Base-by-base conservation (phyloP, 2,888 invertebrate species). In the Gnatocerus cornutus region DNA sequence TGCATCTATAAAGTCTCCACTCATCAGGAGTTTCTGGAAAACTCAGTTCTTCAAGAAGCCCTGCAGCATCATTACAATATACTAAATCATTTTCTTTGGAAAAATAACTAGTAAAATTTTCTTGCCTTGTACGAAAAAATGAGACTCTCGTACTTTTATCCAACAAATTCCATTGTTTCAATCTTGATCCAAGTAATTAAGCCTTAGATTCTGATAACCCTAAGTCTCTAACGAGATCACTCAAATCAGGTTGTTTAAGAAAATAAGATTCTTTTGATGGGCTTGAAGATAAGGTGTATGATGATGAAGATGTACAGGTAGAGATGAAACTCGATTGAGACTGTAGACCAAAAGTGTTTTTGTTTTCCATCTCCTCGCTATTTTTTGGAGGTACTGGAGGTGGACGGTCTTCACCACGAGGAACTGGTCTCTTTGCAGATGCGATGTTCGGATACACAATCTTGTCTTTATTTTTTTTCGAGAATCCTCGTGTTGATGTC, bases 151-250 rank as follows among this genome's bases (percentile, higher is more conserved):
- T 13, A 2, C 14, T 21, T 5, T 3, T 48, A 16, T 14, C 16
- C 43, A 58, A 43, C 41, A 73, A 33, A 71, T 72, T 73, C 41
- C 58, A 48, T 65, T 74, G 67, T 9, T 76, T 55, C 12, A 62
- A 30, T 45, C 68, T 61, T 27, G 76, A 69, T n/a, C 66, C 73
- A n/a, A 75, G 52, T n/a, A 74, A 33, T 68, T 75, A 67, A 29
- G 71, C 65, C 41, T 45, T 39, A 41, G 67, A 70, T 67, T 74
- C 74, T 21, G 74, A 52, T 21, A 74, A 52, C 16, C 61, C 64
- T 41, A 75, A 69, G 58, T 76, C 76, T 68, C 71, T 45, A 37
- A 76, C 70, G 12, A 76, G 55, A 58, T 74, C 74, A 66, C 75
- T 75, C 14, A 72, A 67, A 48, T 72, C 64, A 8, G 10, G 12